Conservation (phyloP, 2,888 invertebrate genomes). For the Nymphalis polychloros region DNA sequence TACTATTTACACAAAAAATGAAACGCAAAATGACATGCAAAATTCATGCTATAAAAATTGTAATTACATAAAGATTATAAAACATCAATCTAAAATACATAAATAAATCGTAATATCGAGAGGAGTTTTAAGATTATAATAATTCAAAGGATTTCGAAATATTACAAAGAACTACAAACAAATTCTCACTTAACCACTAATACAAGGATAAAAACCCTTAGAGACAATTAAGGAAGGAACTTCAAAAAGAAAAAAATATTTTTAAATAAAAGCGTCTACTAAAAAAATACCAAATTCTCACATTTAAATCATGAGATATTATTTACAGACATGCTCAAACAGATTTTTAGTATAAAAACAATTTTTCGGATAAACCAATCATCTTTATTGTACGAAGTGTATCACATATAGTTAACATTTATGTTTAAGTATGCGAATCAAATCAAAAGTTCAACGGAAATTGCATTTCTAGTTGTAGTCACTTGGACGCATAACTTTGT, state of each 20-base stretch:
- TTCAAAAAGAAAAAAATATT: not conserved
- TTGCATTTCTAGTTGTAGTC: too few relatives aligned
- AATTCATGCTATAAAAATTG: not conserved
- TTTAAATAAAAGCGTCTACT: slow-evolving; percentile 11
- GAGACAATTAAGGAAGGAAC: slow-evolving; percentile 4
- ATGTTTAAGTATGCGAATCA: too few relatives aligned
- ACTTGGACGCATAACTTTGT: too few relatives aligned
- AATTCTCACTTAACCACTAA: slow-evolving; percentile 1
- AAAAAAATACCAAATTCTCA: slow-evolving; percentile 5
- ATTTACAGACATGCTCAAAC: slow-evolving; percentile 16
- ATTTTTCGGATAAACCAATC: slow-evolving; percentile 19
- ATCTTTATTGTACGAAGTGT: too few relatives aligned
- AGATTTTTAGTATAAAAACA: slow-evolving; percentile 7
- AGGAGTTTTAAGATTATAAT: too few relatives aligned
- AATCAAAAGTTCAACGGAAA: too few relatives aligned
- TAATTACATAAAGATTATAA: not conserved
- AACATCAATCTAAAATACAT: not conserved
- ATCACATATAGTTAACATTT: too few relatives aligned
- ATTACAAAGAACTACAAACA: not conserved
- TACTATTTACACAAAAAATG: not conserved
- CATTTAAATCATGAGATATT: not conserved
- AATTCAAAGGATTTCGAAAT: too few relatives aligned
- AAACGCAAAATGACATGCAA: not conserved
- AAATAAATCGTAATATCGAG: not conserved
- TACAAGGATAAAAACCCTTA: not conserved